Conservation (phyloP, 35 echinoderm and acorn worm species). For the Stichopus chloronotus region DNA sequence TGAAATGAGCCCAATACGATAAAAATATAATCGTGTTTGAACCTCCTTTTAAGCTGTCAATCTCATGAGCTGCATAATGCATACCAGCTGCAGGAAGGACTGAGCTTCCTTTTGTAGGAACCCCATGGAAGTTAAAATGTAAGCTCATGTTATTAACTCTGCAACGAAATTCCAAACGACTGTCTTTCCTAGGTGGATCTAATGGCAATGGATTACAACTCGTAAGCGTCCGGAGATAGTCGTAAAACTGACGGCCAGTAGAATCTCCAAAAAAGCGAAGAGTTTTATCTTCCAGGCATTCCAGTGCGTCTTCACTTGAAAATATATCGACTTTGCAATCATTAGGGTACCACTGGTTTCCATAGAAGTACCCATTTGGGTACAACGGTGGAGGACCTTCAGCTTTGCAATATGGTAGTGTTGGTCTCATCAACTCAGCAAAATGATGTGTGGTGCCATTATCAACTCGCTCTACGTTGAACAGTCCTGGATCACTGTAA, state of each 20-base stretch:
- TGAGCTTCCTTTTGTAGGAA: neutral
- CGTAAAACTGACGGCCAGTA: neutral
- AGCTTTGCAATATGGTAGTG: neutral
- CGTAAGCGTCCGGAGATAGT: neutral
- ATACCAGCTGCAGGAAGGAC: neutral
- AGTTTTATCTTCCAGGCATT: constrained; percentile 4
- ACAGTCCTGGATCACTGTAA: neutral
- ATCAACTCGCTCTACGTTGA: neutral
- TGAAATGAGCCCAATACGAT: constrained; percentile 18
- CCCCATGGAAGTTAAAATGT: neutral
- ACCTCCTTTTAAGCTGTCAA: neutral
- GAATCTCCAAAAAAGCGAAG: constrained; percentile 9
- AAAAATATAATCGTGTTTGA: constrained; percentile 1
- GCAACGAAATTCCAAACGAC: neutral
- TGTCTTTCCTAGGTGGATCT: neutral
- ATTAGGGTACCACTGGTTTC: neutral
- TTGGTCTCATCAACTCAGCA: neutral
- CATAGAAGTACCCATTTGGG: neutral
- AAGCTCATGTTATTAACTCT: neutral
- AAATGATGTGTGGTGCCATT: neutral
- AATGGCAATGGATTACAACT: neutral
- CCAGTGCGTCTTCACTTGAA: neutral
- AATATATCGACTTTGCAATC: neutral
- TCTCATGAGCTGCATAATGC: constrained; percentile 5
- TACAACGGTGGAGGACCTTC: neutral